Evolutionary conservation across 2,113 vertebrate species (phyloP).

Genomic region (Nansenia antarctica): DNA sequence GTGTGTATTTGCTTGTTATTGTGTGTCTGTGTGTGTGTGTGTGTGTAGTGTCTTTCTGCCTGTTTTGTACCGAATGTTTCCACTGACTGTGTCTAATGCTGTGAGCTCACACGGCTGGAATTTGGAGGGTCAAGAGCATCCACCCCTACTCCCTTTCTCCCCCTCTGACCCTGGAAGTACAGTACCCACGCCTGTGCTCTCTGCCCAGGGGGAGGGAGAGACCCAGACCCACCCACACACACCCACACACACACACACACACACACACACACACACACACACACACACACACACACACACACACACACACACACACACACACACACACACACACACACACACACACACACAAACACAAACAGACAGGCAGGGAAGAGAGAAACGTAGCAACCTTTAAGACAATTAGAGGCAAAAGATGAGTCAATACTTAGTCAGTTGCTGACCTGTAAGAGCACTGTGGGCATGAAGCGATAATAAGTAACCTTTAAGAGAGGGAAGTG

Average conservation of each 20-base stretch:
- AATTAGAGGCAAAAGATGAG: neutral
- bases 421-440: neutral
- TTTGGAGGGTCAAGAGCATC: neutral
- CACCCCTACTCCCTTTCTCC: neutral
- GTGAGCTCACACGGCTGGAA: neutral
- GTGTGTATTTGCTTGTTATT: neutral
- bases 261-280: too few species aligned
- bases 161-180: neutral
- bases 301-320: too few species aligned
- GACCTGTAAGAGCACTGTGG: neutral
- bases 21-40: neutral
- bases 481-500: neutral
- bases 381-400: neutral
- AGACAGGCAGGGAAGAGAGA: neutral
- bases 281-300: too few species aligned
- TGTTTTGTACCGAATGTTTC: neutral
- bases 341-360: too few species aligned
- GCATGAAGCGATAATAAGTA: neutral
- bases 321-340: too few species aligned
- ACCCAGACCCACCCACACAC: too few species aligned
- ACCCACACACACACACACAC: too few species aligned
- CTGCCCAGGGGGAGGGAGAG: neutral
- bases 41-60: neutral
- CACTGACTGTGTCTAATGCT: slow-evolving; percentile 8
- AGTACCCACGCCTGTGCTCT: neutral